Conservation (phyloP, 2,888 invertebrate species). For the Stenolophus ochropezus region DNA sequence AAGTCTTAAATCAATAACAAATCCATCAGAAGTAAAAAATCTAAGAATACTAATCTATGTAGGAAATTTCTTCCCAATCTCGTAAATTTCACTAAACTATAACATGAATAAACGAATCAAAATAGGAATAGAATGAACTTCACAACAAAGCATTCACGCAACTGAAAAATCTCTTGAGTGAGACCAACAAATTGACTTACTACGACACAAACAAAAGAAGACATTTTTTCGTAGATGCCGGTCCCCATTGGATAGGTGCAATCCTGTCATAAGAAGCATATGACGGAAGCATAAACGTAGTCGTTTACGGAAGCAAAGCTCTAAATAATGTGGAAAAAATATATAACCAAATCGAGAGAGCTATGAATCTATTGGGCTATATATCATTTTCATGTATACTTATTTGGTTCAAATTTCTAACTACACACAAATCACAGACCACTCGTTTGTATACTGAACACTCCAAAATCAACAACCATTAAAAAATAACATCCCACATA, state of each 20-base stretch:
- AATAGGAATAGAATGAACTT: conserved; percentile 44
- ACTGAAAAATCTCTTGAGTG: conserved; percentile 42
- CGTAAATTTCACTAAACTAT: conserved; percentile 55
- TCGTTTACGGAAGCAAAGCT: conserved; percentile 60
- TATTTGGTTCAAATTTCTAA: conserved; percentile 57
- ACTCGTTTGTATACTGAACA: conserved; percentile 48
- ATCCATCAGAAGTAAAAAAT: conserved; percentile 64
- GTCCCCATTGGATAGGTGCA: conserved; percentile 57
- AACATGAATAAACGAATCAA: conserved; percentile 48
- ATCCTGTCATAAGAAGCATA: conserved; percentile 55
- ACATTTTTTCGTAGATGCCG: conserved; percentile 60
- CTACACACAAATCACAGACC: conserved; percentile 43
- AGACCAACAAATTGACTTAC: conserved; percentile 46
- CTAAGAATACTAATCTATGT: conserved; percentile 67
- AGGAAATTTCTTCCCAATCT: conserved; percentile 61
- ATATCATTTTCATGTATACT: conserved; percentile 61
- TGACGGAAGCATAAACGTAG: conserved; percentile 35
- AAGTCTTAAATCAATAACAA: conserved; percentile 64
- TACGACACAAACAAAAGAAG: conserved; percentile 51
- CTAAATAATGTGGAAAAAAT: conserved; percentile 44
- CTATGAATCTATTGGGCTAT: conserved; percentile 60
- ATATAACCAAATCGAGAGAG: conserved; percentile 61
- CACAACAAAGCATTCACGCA: not conserved
- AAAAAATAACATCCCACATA: too few species aligned
- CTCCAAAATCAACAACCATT: conserved; percentile 54